A percentile compares a stretch with the other conserved stretches of the same genome.
These are phyloP conservation scores for Hoplodrina blanda DNA, from an alignment of 2,888 invertebrate species.

Conservation along the genomic window DNA sequence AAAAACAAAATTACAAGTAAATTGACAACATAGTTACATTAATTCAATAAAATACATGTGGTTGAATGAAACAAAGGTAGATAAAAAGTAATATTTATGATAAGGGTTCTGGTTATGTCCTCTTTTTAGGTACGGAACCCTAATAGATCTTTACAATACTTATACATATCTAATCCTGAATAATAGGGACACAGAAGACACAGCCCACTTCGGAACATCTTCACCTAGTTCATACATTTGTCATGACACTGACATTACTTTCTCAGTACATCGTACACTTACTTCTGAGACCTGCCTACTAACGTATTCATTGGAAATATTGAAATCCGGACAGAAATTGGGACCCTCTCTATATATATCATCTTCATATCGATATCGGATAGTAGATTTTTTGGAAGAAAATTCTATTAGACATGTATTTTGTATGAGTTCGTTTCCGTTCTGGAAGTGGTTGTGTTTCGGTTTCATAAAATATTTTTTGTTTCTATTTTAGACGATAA, in stretches of 20 bases:
- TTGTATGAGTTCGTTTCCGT: conserved; percentile 41
- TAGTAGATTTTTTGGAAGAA: conserved; percentile 48
- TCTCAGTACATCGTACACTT: conserved; percentile 24
- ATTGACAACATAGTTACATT: too few relatives aligned
- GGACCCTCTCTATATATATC: conserved; percentile 67
- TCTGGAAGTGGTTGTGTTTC: conserved; percentile 19
- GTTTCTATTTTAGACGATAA: conserved; percentile 4
- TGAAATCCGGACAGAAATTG: conserved; percentile 70
- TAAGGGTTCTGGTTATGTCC: too few relatives aligned
- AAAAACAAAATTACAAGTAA: too few relatives aligned
- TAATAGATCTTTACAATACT: too few relatives aligned
- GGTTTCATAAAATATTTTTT: conserved; percentile 24
- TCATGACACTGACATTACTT: conserved; percentile 32
- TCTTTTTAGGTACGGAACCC: too few relatives aligned
- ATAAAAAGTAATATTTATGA: too few relatives aligned
- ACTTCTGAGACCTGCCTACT: conserved; percentile 60
- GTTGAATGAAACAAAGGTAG: too few relatives aligned
- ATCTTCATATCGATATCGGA: conserved; percentile 55
- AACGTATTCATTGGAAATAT: conserved; percentile 77
- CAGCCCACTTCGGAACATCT: not conserved
- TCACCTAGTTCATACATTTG: conserved; percentile 39
- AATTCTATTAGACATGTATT: conserved; percentile 47
- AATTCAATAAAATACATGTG: too few relatives aligned
- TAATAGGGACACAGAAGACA: not conserved
- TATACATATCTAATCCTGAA: too few relatives aligned